Base-by-base conservation (phyloP, 2,888 invertebrate genomes). In the Chrysolina haemoptera region DNA sequence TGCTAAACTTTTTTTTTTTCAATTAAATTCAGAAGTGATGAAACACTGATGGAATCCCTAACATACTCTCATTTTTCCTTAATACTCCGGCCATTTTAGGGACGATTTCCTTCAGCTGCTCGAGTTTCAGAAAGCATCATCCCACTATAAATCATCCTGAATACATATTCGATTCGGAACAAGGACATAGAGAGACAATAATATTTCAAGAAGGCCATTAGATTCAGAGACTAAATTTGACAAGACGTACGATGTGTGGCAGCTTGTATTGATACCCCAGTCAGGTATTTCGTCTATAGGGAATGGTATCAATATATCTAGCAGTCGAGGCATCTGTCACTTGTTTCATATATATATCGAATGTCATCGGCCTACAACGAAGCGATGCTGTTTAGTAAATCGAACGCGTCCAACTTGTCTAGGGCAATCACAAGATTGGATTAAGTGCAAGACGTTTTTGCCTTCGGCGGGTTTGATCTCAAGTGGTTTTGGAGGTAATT, bases 131-230 rank as follows among this genome's bases (percentile, higher is more conserved):
- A 70, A 76, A 70, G 71, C 77, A 79, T 79, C 77, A 77, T 69
- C 71, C 67, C 62, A 40, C 63, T 70, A 79, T 79, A 79, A 77
- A 79, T 79, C 79, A 77, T 78, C 71, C 71, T 40, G 50, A 67
- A 76, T 78, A 74, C 70, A 77, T 74, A 72, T 76, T 75, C 73
- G 77, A 67, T 78, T 78, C 79, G 73, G 76, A 80, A 82, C 81
- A 79, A 81, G 81, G 74, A 65, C 73, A 82, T 79, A 65, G 62
- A 79, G 83, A 82, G 81, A 82, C 82, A 84, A 84, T 84, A 84
- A 85, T 85, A 84, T 84, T 84, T 85, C 85, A 85, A 83, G 83
- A 82, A 82, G 84, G 82, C 84, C 85, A 85, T 85, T 85, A 85
- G 83, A 80, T 75, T 74, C 80, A 78, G 80, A 77, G 84, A 84